These are phyloP conservation scores for Oxyura jamaicensis DNA, from an alignment of 2,113 vertebrate genomes.

Conservation along the genomic window DNA sequence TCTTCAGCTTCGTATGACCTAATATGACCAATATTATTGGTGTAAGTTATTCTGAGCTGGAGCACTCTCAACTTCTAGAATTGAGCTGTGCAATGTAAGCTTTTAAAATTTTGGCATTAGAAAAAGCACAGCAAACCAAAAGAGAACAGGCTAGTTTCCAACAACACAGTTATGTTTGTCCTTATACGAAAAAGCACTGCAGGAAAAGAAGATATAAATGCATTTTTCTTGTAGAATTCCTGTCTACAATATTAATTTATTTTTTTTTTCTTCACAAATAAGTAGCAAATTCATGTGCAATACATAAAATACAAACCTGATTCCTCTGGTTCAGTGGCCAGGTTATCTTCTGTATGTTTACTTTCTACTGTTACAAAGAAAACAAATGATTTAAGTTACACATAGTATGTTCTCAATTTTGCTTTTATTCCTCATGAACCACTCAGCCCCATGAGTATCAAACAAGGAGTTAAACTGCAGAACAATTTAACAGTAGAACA, in stretches of 20 bases:
- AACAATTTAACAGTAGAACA: not conserved
- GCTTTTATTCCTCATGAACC: not conserved
- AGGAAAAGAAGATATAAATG: not conserved
- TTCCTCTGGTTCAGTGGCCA: constrained; percentile 12
- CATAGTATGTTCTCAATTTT: not conserved
- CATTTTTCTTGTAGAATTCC: not conserved
- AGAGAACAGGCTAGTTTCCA: not conserved
- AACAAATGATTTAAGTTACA: not conserved
- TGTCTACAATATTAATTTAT: not conserved
- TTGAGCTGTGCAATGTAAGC: not conserved
- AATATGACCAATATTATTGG: rapidly evolving
- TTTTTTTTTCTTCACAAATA: not conserved
- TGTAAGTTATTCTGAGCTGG: not conserved
- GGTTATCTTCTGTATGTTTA: constrained; percentile 10
- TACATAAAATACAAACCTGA: constrained; percentile 49
- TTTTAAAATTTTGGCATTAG: not conserved
- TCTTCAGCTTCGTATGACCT: not conserved
- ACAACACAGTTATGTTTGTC: not conserved
- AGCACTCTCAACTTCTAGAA: not conserved
- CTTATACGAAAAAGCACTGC: not conserved
- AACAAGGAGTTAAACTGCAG: not conserved
- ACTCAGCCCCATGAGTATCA: not conserved
- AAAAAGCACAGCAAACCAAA: not conserved
- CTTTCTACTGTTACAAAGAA: constrained; percentile 10
- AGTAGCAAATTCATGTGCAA: not conserved